These are phyloP conservation scores for Xestia ashworthii DNA, from an alignment of 2,888 invertebrate genomes.

Conservation along the genomic window DNA sequence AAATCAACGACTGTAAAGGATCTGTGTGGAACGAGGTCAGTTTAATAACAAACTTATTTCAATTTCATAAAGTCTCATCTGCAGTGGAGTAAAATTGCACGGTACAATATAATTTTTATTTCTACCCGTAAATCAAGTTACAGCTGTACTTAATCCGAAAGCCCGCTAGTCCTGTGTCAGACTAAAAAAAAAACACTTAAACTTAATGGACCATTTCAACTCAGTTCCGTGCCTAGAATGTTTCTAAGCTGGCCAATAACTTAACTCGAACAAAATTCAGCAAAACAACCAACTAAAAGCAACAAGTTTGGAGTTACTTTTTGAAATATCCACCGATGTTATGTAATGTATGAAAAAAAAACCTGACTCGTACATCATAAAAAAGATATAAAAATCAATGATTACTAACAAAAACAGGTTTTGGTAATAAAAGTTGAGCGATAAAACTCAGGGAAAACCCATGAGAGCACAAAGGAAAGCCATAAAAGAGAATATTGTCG, in stretches of 20 bases:
- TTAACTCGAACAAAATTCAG: slow-evolving; percentile 22
- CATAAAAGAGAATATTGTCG: slow-evolving; percentile 75
- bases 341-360: slow-evolving; percentile 33
- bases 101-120: slow-evolving; percentile 35
- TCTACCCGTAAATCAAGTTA: slow-evolving; percentile 56
- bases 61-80: slow-evolving; percentile 25
- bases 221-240: slow-evolving; percentile 61
- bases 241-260: slow-evolving; percentile 55
- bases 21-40: neutral
- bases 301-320: slow-evolving; percentile 46
- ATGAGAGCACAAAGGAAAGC: slow-evolving; percentile 69
- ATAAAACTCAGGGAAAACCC: slow-evolving; percentile 75
- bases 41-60: slow-evolving; percentile 27
- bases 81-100: slow-evolving; percentile 8
- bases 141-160: slow-evolving; percentile 37
- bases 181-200: slow-evolving; percentile 40
- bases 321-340: neutral
- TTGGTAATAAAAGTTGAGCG: slow-evolving; percentile 76
- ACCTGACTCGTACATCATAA: slow-evolving; percentile 36
- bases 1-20: slow-evolving; percentile 30
- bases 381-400: slow-evolving; percentile 73
- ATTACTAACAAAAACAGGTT: slow-evolving; percentile 75
- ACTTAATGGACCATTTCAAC: slow-evolving; percentile 58
- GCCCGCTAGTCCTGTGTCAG: slow-evolving; percentile 24
- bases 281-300: slow-evolving; percentile 33